Evolutionary conservation across 1,140 invertebrate species (phyloP), one percentile per base, ranked within the genome.

Genomic region (Trichogramma pretiosum): DNA sequence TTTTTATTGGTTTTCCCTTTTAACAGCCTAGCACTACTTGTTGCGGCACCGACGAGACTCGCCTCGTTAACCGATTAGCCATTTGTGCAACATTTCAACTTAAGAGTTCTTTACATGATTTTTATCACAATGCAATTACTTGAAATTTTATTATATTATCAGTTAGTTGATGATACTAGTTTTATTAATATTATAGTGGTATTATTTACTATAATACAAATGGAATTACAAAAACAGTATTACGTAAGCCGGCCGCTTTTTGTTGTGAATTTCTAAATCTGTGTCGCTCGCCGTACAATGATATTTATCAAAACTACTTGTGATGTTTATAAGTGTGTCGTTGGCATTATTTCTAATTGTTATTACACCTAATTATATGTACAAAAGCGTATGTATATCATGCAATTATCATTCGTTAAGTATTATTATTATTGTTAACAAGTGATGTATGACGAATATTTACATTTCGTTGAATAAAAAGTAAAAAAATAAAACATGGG

Each of bases 1-100:
- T n/a, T n/a, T n/a, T n/a, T n/a, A n/a, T n/a, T n/a, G 70, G 67
- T 72, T 71, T 72, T 72, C 70, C 70, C 68, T 72, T 72, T 60
- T 68, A 71, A 72, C 70, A 72, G 70, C 70, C 67, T 72, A 72
- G 68, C 70, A 72, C 68, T 67, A 70, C 69, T 70, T 72, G n/a
- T 28, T 28, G 68, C 67, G 64, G 68, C 66, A 70, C 67, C 67
- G 63, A 62, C 65, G 58, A 65, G 59, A 68, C 68, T 70, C 63
- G 69, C 64, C 68, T 63, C 69, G 67, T 65, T 68, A 63, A 68
- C 60, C 58, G 59, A 65, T 63, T 69, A 68, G 65, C 63, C 68
- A 70, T 63, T 62, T 65, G 65, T 63, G 62, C 64, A 60, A 59
- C 63, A 55, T 46, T 43, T 42, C 50, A 52, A 43, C 50, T 52